Percentiles rank a stretch among this genome's conserved stretches.
Conservation (phyloP, 2,113 vertebrate species). For the Laterallus jamaicensis region DNA sequence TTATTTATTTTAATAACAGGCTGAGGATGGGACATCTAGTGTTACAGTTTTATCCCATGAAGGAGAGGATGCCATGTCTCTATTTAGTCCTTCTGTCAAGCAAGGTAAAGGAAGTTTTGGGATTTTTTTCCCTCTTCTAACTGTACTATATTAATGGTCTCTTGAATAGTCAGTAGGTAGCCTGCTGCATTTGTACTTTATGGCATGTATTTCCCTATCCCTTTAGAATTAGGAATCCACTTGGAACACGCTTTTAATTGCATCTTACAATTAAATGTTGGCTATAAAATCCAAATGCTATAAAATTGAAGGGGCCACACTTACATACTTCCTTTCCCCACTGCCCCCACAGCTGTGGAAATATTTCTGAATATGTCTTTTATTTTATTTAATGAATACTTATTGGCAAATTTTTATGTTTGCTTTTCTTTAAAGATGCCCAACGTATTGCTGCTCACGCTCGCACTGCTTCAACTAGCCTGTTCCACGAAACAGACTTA, state of each 20-base stretch:
- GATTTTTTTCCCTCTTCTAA: not conserved
- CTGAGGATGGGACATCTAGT: conserved; percentile 83
- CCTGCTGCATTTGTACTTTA: not conserved
- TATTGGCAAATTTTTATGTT: not conserved
- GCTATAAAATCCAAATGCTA: not conserved
- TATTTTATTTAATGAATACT: not conserved
- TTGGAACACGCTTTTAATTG: not conserved
- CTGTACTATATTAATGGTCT: not conserved
- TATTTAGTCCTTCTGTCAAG: conserved; percentile 75
- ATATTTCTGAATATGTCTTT: not conserved
- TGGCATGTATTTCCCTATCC: not conserved
- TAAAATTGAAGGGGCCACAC: not conserved
- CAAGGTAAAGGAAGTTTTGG: conserved; percentile 69
- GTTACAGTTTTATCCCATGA: conserved; percentile 83
- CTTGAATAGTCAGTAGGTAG: not conserved
- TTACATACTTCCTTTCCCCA: fast-evolving
- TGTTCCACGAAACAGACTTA: conserved; percentile 94
- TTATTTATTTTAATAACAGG: conserved; percentile 67
- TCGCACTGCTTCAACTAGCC: conserved; percentile 90
- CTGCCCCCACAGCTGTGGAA: not conserved
- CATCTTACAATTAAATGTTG: not conserved
- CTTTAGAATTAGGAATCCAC: not conserved
- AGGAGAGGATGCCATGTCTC: conserved; percentile 86
- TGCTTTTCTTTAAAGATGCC: conserved; percentile 75
- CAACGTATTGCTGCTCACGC: conserved; percentile 85